phyloP scores from a whole-genome alignment of 2,113 vertebrate species.

The Eolophus roseicapilla region DNA sequence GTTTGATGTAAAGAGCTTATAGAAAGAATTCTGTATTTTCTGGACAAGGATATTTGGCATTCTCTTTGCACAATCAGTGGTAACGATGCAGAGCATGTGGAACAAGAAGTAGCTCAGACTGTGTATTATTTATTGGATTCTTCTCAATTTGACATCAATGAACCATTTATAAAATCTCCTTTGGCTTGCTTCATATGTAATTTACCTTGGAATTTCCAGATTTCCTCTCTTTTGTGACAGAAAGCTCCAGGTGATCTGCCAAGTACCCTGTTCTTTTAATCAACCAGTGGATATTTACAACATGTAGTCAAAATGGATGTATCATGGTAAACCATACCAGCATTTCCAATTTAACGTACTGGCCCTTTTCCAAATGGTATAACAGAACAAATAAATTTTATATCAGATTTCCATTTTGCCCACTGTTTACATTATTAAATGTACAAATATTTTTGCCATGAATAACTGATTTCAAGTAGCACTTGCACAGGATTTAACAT shows the following conservation, averaged over 20 bases:
- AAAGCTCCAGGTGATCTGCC: neutral
- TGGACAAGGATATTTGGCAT: neutral
- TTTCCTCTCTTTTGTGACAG: neutral
- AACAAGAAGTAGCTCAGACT: neutral
- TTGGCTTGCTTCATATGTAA: neutral
- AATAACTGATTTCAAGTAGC: neutral
- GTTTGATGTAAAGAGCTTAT: neutral
- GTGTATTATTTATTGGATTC: neutral
- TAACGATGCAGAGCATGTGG: neutral
- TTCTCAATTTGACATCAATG: neutral
- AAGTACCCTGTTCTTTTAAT: neutral
- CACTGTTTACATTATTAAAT: neutral
- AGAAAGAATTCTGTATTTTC: neutral
- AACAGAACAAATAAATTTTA: neutral
- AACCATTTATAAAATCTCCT: neutral
- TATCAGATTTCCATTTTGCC: constrained; percentile 17
- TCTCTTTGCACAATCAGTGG: neutral
- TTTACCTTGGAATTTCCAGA: neutral
- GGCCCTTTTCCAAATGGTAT: neutral
- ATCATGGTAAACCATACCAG: neutral
- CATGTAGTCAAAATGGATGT: neutral
- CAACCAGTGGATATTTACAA: neutral
- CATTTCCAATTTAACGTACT: neutral
- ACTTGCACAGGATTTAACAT: neutral
- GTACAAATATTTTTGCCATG: neutral